Conservation (phyloP, 2,888 invertebrate genomes). For the Allophyes oxyacanthae region DNA sequence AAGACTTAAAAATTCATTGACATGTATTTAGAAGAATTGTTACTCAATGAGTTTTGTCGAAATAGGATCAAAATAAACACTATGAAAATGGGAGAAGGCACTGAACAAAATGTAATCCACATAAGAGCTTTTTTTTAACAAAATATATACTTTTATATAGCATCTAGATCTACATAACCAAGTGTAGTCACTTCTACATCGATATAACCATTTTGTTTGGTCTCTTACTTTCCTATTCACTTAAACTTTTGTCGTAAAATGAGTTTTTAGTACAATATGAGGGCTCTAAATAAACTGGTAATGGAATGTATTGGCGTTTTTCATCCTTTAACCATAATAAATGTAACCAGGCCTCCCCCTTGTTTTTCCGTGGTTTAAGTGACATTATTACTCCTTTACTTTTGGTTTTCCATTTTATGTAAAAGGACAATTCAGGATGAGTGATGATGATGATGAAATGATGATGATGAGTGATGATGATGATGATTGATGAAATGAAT, state of each 20-base stretch:
- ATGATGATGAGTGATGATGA: too few relatives aligned
- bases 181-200: not conserved
- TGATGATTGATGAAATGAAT: too few relatives aligned
- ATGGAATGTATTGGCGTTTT: constrained; percentile 65
- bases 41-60: not conserved
- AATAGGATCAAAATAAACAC: constrained; percentile 9
- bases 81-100: constrained; percentile 14
- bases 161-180: not conserved
- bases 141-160: constrained; percentile 3
- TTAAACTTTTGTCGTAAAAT: not conserved
- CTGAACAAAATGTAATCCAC: constrained; percentile 26
- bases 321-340: constrained; percentile 73
- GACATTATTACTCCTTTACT: too few relatives aligned
- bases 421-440: too few relatives aligned
- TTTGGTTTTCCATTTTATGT: too few relatives aligned
- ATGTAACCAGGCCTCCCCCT: too few relatives aligned
- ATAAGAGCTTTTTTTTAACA: constrained; percentile 25
- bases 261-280: constrained; percentile 15
- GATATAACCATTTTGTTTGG: constrained; percentile 7
- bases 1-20: not conserved
- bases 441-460: too few relatives aligned
- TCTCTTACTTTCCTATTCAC: not conserved
- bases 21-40: not conserved
- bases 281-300: constrained; percentile 48
- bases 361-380: too few relatives aligned